Percentiles rank a stretch among this genome's conserved stretches.
These are phyloP conservation scores for Trichonephila inaurata DNA, from an alignment of 1,140 invertebrate genomes.

Conservation along the genomic window DNA sequence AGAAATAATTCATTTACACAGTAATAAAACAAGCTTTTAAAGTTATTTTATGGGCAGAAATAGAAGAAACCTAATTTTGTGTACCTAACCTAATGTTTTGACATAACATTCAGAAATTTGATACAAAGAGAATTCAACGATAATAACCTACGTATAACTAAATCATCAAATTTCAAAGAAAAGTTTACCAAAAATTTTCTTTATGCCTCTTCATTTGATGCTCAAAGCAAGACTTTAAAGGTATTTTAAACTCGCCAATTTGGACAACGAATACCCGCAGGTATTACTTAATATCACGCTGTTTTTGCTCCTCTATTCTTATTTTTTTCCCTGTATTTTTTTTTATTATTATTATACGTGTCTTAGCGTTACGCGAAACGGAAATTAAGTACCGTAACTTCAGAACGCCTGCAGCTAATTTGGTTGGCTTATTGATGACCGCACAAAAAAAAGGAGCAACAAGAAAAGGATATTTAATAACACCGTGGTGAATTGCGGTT, in stretches of 20 bases:
- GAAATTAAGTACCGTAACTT: constrained; percentile 68
- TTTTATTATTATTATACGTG: constrained; percentile 42
- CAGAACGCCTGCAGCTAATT: constrained; percentile 48
- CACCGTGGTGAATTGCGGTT: constrained; percentile 11
- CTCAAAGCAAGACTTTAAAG: background rate
- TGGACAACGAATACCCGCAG: constrained; percentile 50
- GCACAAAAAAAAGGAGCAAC: constrained; percentile 39
- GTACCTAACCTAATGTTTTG: too few species aligned
- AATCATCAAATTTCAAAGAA: too few species aligned
- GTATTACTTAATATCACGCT: constrained; percentile 33
- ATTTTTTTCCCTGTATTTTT: background rate
- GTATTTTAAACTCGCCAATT: constrained; percentile 10
- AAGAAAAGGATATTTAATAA: constrained; percentile 60
- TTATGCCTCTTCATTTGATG: background rate
- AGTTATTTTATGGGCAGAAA: too few species aligned
- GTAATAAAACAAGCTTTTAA: too few species aligned
- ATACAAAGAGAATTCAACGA: too few species aligned
- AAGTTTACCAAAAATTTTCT: background rate
- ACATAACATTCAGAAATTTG: too few species aligned
- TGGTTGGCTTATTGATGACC: constrained; percentile 50
- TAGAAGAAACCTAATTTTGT: too few species aligned
- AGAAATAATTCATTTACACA: too few species aligned
- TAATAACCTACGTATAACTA: too few species aligned
- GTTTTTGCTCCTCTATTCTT: background rate
- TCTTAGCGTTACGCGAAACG: constrained; percentile 67